Conservation (phyloP, 1,140 invertebrate genomes). For the Pemphigus obesinymphae region DNA sequence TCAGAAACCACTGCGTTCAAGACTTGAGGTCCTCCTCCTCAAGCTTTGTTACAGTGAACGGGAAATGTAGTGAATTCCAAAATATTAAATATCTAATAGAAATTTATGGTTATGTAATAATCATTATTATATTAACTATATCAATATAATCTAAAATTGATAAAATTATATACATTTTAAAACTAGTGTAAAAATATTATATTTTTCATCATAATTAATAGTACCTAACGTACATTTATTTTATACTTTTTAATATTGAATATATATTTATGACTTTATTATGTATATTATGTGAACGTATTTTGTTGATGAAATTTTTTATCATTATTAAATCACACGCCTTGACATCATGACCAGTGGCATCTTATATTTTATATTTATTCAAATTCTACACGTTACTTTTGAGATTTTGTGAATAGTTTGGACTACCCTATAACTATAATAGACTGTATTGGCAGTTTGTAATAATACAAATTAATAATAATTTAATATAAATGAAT, state of each 20-base stretch:
- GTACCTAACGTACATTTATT: background rate
- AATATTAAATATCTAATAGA: background rate
- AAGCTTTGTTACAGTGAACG: background rate
- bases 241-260: background rate
- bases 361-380: too few species aligned
- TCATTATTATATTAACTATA: background rate
- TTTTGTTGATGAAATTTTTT: background rate
- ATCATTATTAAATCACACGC: background rate
- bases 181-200: background rate
- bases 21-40: constrained; percentile 28
- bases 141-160: background rate
- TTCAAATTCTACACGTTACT: too few species aligned
- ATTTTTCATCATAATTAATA: background rate
- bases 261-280: background rate
- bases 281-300: background rate
- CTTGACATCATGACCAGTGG: background rate
- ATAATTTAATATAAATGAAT: too few species aligned
- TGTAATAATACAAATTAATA: too few species aligned
- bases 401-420: too few species aligned
- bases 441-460: too few species aligned
- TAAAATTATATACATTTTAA: background rate
- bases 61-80: constrained; percentile 7
- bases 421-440: too few species aligned
- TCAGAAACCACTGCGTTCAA: background rate
- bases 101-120: constrained; percentile 10